phyloP scores from a whole-genome alignment of 2,797 vertebrate genomes.

The Myripristis jacobus region DNA sequence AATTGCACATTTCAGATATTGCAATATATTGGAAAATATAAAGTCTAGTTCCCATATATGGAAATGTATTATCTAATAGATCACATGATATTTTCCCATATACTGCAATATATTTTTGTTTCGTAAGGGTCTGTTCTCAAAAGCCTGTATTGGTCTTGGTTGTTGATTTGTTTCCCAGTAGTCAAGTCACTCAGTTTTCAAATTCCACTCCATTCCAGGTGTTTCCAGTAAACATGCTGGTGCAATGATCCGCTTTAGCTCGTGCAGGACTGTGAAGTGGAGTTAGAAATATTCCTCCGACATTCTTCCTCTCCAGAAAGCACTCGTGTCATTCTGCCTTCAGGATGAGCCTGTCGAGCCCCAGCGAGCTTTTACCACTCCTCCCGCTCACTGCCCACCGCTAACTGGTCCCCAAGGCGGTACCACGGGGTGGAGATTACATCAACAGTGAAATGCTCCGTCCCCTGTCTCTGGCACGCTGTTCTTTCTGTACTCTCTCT shows the following conservation, averaged over 20 bases:
- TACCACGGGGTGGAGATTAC: constrained; percentile 24
- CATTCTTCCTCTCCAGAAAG: neutral
- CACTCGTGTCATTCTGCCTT: neutral
- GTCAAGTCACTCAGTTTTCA: neutral
- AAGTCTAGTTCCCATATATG: no score
- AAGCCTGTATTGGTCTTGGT: no score
- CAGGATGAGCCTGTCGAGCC: neutral
- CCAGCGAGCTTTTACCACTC: neutral
- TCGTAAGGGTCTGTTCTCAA: no score
- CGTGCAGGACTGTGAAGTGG: neutral
- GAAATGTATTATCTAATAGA: no score
- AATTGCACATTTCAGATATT: no score
- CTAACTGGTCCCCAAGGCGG: constrained; percentile 10
- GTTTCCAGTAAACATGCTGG: neutral
- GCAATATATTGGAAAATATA: no score
- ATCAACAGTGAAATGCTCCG: constrained; percentile 4
- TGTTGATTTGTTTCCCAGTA: no score
- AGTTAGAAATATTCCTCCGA: neutral
- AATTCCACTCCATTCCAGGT: neutral
- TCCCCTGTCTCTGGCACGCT: constrained; percentile 1
- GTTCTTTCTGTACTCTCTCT: constrained; percentile 18
- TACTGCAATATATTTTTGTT: no score
- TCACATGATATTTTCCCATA: no score
- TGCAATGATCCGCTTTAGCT: neutral
- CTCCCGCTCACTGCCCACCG: neutral